Base-by-base conservation (phyloP, 2,888 invertebrate species). In the Aporophyla nigra region DNA sequence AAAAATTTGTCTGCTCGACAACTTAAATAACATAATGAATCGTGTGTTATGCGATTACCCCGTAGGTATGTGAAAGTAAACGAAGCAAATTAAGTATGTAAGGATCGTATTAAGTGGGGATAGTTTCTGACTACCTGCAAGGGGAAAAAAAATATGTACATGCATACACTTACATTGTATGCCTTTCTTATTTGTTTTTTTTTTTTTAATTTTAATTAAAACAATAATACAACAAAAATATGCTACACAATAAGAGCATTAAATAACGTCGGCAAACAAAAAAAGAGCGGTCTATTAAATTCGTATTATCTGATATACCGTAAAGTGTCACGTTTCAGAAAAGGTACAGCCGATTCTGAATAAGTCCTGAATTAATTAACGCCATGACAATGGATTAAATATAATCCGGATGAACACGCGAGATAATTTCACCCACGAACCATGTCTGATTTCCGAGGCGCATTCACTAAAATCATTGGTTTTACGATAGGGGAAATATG, bases 311-410 rank as follows among this genome's bases (percentile, higher is more conserved):
- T 56, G 53, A 63, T 68, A 65, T 51, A 33, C n/a, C 43, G 6
- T 54, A 43, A 43, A 51, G 59, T 67, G 58, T 71, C 63, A 81
- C 54, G 43, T 80, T 71, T 54, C 73, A 67, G 62, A 77, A 82
- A 73, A 73, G 66, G 66, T 63, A 78, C 59, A 56, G 61, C 49
- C 24, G 63, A 71, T 82, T 71, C 43, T 62, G 63, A 61, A 82
- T 74, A 62, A 82, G 63, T 72, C 71, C 71, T 54, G 79, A 74
- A 78, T 83, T 82, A 82, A 82, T 82, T 83, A 83, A 67, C 61
- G n/a, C 40, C 65, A 61, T 73, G 82, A 82, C 78, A 82, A 82
- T 74, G 69, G 74, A 78, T 82, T 74, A 54, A 53, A 61, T 58
- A 74, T 83, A 74, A 82, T 78, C 82, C 53, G 53, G 61, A 19